Evolutionary conservation across 2,113 vertebrate genomes (phyloP).

Genomic region (Stegastes partitus): DNA sequence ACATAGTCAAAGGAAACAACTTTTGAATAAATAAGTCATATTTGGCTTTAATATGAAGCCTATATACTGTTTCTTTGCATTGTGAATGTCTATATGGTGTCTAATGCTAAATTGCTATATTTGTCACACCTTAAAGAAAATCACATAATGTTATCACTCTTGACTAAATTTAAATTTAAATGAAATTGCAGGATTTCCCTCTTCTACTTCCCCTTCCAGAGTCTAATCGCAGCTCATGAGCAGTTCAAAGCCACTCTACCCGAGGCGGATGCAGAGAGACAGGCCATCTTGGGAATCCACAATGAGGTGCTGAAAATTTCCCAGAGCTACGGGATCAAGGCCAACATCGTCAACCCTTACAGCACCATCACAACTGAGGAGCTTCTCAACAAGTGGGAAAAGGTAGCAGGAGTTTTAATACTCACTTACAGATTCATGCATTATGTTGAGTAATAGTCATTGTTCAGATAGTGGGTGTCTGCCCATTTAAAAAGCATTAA

Average conservation of each 20-base stretch:
- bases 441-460: background rate
- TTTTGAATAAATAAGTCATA: too few species aligned
- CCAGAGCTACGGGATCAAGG: conserved; percentile 94
- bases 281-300: conserved; percentile 96
- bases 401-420: conserved; percentile 83
- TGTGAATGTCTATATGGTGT: background rate
- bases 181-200: conserved; percentile 27
- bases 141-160: background rate
- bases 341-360: conserved; percentile 92
- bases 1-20: background rate
- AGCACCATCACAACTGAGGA: conserved; percentile 92
- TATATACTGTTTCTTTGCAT: background rate
- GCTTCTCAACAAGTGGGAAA: conserved; percentile 95
- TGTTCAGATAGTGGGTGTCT: background rate
- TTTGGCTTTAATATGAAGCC: too few species aligned
- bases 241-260: conserved; percentile 88
- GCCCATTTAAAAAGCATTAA: background rate
- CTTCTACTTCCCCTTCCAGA: conserved; percentile 81
- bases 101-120: background rate
- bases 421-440: background rate
- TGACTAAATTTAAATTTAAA: conserved; percentile 25
- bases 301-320: conserved; percentile 97
- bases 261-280: conserved; percentile 92
- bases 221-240: conserved; percentile 95
- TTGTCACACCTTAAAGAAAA: background rate